phyloP scores from a whole-genome alignment of 2,888 invertebrate genomes.

The Philereme transversata region DNA sequence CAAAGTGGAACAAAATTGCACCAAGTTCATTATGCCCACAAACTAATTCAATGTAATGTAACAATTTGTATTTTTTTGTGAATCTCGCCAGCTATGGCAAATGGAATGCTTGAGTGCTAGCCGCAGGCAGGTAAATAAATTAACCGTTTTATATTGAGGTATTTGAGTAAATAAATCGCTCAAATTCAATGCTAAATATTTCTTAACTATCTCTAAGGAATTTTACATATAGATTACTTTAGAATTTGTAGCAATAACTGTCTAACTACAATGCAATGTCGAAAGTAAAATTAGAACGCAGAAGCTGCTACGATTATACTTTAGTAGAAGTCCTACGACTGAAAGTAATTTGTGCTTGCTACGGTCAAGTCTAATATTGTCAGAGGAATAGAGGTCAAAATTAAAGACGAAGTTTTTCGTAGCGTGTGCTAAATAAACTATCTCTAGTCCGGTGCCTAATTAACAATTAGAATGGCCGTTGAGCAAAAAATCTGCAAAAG shows the following conservation, averaged over 20 bases:
- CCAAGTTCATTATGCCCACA: constrained; percentile 21
- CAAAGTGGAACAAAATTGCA: constrained; percentile 28
- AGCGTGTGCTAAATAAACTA: background rate
- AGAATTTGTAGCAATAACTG: background rate
- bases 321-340: no score
- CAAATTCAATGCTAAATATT: constrained; percentile 1
- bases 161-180: constrained; percentile 4
- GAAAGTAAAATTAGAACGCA: background rate
- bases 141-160: background rate
- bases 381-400: background rate
- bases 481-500: background rate
- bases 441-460: background rate
- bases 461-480: background rate
- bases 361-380: no score
- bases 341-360: no score
- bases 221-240: no score
- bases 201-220: background rate
- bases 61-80: constrained; percentile 22
- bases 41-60: constrained; percentile 26
- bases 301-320: background rate
- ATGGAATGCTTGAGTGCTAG: constrained; percentile 24
- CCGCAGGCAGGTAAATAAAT: constrained; percentile 15
- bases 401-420: background rate
- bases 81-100: constrained; percentile 14
- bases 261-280: background rate